Evolutionary conservation across 2,797 vertebrate species (phyloP), one percentile per base, ranked within the genome.

Genomic region (Artibeus jamaicensis): DNA sequence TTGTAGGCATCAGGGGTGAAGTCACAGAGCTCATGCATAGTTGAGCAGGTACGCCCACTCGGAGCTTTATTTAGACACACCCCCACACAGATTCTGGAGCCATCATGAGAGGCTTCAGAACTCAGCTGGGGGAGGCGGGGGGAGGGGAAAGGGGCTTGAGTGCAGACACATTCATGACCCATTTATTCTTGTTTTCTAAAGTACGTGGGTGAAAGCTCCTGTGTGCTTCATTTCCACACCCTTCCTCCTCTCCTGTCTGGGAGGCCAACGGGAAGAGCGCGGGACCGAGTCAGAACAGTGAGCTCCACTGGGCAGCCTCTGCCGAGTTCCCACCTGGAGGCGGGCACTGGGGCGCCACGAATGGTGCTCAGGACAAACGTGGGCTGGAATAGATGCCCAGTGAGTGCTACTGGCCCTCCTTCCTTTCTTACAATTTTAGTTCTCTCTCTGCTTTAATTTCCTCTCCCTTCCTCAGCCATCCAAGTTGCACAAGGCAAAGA

Each of bases 51-150:
- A 77, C 96, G 1, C 97, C 96, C 83, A 96, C 97, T 2, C 22
- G 21, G 87, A 82, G 39, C 83, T 96, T 96, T 96, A 96, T 96
- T 97, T 97, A 97, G 95, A 93, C 37, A 32, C 65, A 3, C 65
- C 93, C 90, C 89, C 37, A 83, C 74, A 14, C 76, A n/a, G 0
- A 93, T 88, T 92, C 76, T 59, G 16, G 70, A 96, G 50, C 88
- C 24, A 26, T 53, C 73, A 21, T 8, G 62, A 82, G 79, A 86
- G n/a, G 71, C 76, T 57, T 79, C 65, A 91, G 91, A 92, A 67
- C n/a, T 84, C 70, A 73, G 77, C 57, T 53, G 34, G 48, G 79
- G 57, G 34, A 81, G 55, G 32, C 53, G 79, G 46, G 76, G 50
- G 34, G 62, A 39, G 59, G 79, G 65, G 57, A 50, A 79, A 67